Conservation (phyloP, 2,113 vertebrate genomes). For the Sinocyclocheilus anshuiensis region DNA sequence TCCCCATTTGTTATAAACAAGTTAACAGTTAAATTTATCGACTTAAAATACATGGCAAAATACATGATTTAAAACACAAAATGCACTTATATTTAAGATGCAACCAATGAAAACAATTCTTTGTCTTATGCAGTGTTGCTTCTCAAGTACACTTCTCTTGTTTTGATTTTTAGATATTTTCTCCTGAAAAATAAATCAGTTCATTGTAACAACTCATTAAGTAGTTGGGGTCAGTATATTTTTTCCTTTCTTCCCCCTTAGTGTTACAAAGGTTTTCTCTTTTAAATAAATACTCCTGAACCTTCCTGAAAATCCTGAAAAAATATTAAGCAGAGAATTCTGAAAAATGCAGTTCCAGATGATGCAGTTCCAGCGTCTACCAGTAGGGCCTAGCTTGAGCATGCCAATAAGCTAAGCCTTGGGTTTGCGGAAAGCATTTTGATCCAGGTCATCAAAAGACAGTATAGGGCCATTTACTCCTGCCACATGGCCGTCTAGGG, state of each 20-base stretch:
- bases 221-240: background rate
- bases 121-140: background rate
- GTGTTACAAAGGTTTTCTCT: background rate
- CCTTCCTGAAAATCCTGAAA: too few species aligned
- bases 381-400: background rate
- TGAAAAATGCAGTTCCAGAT: background rate
- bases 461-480: background rate
- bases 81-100: background rate
- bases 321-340: background rate
- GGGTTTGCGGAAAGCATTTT: background rate
- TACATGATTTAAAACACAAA: background rate
- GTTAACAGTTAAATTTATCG: background rate
- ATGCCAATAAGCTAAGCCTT: background rate
- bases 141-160: background rate
- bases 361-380: background rate
- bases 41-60: background rate
- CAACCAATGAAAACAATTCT: background rate
- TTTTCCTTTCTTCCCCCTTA: background rate
- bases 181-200: too few species aligned
- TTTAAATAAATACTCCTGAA: background rate
- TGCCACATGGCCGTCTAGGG: conserved; percentile 26
- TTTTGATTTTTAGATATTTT: background rate
- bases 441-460: conserved; percentile 1
- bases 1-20: background rate
- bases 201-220: too few species aligned